Base-by-base conservation (phyloP, 1,140 invertebrate species). In the Chlorops oryzae region DNA sequence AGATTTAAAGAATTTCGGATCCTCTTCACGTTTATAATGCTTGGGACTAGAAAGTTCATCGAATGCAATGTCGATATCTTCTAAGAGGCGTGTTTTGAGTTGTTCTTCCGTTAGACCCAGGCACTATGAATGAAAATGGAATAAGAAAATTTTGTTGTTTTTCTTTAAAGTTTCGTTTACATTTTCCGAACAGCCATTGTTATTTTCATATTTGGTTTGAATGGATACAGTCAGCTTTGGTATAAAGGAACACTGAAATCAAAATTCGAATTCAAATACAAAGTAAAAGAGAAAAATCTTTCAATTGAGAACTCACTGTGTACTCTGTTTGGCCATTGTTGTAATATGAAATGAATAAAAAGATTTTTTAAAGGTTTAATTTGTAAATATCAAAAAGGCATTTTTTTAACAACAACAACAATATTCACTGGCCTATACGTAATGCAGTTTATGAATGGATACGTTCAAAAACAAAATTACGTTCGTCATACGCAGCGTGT, bases 1-100 rank as follows among this genome's bases (percentile, higher is more conserved):
- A 0, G 90, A 94, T 73, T 89, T 85, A 62, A 88, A 93, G 55
- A 83, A 86, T 61, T 84, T 85, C 7, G 85, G 83, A 73, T 92
- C 88, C 71, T 94, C 91, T 58, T 87, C 83, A 62, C 88, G 85
- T 70, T 94, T 95, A 61, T 94, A 96, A 69, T 93, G 86, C 70
- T 91, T 90, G 5, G 85, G 80, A 57, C 74, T 77, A 37, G 77
- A 78, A 25, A 94, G 74, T 68, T 90, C 87, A 77, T 96, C 91
- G 63, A 87, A 90, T 0, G 85, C 90, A 62, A 96, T 94, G 61
- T 95, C 92, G 50, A 94, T 64, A 60, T 82, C 79, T 63, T 94
- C 91, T 6, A 95, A 82, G 47, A 81, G 79, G 50, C 90, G 77
- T 38, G 77, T 76, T 49, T 81, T 78, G 43, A 92, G 62, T 60